Conservation (phyloP, 2,888 invertebrate species). For the Hyposoter dolosus region DNA sequence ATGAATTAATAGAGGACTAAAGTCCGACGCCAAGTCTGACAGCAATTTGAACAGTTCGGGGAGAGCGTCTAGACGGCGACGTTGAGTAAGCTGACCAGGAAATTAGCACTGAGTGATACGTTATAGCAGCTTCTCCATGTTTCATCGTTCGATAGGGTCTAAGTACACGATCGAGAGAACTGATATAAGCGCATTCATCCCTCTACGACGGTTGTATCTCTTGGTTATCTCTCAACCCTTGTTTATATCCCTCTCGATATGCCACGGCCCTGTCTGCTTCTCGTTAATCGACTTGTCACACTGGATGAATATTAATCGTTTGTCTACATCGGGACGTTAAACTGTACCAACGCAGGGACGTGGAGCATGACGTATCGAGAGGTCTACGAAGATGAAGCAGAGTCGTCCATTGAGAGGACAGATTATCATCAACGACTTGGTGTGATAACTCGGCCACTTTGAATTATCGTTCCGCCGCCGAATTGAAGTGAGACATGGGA, state of each 20-base stretch:
- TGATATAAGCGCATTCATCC: conserved; percentile 47
- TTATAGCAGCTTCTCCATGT: conserved; percentile 43
- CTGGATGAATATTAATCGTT: conserved; percentile 67
- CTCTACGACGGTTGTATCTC: conserved; percentile 39
- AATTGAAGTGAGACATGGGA: background rate
- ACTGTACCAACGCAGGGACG: conserved; percentile 2
- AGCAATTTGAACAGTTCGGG: conserved; percentile 43
- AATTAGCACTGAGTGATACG: conserved; percentile 54
- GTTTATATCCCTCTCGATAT: conserved; percentile 53
- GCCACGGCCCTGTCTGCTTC: conserved; percentile 60
- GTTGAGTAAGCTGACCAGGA: conserved; percentile 56
- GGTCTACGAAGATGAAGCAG: background rate
- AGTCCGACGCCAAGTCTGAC: conserved; percentile 58
- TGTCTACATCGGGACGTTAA: conserved; percentile 37
- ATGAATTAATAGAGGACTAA: conserved; percentile 58
- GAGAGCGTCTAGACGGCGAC: conserved; percentile 59
- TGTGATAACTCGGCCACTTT: background rate
- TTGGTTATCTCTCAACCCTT: conserved; percentile 43
- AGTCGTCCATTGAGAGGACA: conserved; percentile 1
- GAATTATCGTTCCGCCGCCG: background rate
- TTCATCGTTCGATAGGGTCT: conserved; percentile 57
- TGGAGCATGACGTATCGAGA: conserved; percentile 16
- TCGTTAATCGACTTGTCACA: conserved; percentile 68
- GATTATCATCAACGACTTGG: conserved; percentile 3
- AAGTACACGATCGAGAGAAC: conserved; percentile 62